phyloP scores from a whole-genome alignment of 2,888 invertebrate species.

The Papilio demoleus region DNA sequence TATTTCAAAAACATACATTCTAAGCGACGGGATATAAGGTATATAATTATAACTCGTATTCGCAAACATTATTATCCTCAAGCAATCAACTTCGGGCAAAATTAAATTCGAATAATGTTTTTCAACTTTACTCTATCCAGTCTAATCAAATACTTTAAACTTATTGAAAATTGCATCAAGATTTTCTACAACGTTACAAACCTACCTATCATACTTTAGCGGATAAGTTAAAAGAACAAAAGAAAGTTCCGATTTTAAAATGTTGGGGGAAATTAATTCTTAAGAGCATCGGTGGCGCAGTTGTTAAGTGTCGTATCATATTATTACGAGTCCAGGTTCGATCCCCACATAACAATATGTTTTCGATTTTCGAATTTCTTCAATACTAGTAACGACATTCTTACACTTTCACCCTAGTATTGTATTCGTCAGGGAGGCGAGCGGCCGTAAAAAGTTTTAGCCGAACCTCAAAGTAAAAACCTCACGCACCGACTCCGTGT shows the following conservation, averaged over 20 bases:
- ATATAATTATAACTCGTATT: neutral
- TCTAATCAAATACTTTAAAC: neutral
- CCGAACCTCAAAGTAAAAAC: no score
- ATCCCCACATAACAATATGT: no score
- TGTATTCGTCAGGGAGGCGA: no score
- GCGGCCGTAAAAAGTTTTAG: no score
- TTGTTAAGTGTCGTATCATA: no score
- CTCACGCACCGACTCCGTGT: no score
- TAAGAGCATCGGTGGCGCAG: no score
- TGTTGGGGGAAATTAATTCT: neutral
- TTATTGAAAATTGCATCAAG: conserved; percentile 16
- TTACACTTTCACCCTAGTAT: no score
- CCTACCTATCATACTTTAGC: neutral
- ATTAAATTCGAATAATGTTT: conserved; percentile 4
- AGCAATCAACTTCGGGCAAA: neutral
- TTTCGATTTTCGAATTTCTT: no score
- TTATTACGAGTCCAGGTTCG: no score
- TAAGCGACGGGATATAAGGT: neutral
- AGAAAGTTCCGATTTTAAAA: neutral
- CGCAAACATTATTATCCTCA: neutral
- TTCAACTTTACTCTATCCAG: neutral
- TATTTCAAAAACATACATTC: no score
- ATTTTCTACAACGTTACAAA: conserved; percentile 5
- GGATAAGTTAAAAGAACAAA: neutral
- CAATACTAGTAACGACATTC: no score